Percentiles rank a stretch among this genome's conserved stretches.
phyloP scores from a whole-genome alignment of 92 coral and sea anemone genomes.

The Phenganax subtilis region DNA sequence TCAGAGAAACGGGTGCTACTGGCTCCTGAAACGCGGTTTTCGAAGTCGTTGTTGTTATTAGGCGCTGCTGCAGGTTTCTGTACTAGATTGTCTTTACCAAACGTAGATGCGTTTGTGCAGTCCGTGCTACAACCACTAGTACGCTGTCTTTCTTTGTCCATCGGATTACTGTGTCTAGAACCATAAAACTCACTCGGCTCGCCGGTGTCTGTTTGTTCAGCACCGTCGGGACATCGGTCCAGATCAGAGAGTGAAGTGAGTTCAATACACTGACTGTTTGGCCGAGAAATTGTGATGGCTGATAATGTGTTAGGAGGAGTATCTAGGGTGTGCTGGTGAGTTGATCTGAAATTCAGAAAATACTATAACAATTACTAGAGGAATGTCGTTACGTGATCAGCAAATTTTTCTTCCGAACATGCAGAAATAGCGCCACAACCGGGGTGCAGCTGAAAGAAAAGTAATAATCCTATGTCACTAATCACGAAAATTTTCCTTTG shows the following conservation, averaged over 20 bases:
- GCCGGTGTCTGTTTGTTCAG: slow-evolving; percentile 72
- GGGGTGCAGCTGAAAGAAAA: no score
- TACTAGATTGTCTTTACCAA: slow-evolving; percentile 15
- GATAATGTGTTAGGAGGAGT: slow-evolving; percentile 39
- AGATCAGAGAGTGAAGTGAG: slow-evolving; percentile 54
- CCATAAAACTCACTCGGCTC: slow-evolving; percentile 56
- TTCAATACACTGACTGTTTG: slow-evolving; percentile 36
- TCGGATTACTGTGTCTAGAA: slow-evolving; percentile 37
- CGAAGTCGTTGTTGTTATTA: not conserved
- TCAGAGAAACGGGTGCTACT: slow-evolving; percentile 33
- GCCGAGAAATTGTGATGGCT: slow-evolving; percentile 41
- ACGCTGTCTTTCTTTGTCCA: slow-evolving; percentile 31
- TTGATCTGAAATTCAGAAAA: slow-evolving; percentile 21
- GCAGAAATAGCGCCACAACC: no score
- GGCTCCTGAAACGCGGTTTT: slow-evolving; percentile 26
- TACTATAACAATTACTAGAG: not conserved
- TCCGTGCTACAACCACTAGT: slow-evolving; percentile 31
- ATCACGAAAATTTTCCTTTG: no score
- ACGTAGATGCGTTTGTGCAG: slow-evolving; percentile 29
- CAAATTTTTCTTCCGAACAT: no score
- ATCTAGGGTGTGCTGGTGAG: slow-evolving; percentile 40
- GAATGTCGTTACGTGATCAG: not conserved
- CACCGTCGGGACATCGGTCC: slow-evolving; percentile 97
- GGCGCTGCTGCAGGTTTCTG: not conserved
- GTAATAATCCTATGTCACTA: no score